phyloP scores from a whole-genome alignment of 2,888 invertebrate genomes.

The Cryptosula pallasiana region DNA sequence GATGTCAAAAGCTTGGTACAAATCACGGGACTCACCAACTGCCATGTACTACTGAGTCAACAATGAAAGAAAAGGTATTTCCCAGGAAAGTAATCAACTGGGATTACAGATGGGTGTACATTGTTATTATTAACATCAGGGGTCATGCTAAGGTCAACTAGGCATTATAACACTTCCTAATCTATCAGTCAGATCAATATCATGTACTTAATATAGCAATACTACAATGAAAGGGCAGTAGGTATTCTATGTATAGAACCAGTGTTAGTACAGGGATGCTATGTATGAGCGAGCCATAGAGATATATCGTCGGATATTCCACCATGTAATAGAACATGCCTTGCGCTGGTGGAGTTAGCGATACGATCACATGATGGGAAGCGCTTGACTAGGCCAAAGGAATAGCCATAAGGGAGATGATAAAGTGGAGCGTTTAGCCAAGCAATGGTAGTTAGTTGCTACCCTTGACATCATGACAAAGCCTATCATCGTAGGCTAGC shows the following conservation, averaged over 20 bases:
- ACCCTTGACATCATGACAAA: neutral
- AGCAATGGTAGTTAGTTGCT: neutral
- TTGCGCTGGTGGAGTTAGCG: too few relatives aligned
- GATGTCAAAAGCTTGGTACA: too few relatives aligned
- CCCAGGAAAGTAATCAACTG: neutral
- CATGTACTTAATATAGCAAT: neutral
- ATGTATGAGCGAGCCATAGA: too few relatives aligned
- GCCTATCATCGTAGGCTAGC: conserved; percentile 18
- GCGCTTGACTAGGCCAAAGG: too few relatives aligned
- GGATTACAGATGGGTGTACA: neutral
- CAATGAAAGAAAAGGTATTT: neutral
- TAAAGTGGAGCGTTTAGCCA: neutral
- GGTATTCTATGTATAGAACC: too few relatives aligned
- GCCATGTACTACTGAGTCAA: too few relatives aligned
- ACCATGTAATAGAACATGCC: too few relatives aligned
- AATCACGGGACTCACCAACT: too few relatives aligned
- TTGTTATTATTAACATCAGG: neutral
- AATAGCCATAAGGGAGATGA: neutral
- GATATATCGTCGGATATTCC: too few relatives aligned
- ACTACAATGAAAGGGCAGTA: too few relatives aligned
- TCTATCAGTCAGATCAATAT: neutral
- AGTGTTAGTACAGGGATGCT: too few relatives aligned
- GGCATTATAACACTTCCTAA: neutral
- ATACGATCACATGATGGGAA: too few relatives aligned
- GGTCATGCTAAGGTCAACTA: neutral